Conservation (phyloP, 2,113 vertebrate genomes). For the Spermophilus dauricus region DNA sequence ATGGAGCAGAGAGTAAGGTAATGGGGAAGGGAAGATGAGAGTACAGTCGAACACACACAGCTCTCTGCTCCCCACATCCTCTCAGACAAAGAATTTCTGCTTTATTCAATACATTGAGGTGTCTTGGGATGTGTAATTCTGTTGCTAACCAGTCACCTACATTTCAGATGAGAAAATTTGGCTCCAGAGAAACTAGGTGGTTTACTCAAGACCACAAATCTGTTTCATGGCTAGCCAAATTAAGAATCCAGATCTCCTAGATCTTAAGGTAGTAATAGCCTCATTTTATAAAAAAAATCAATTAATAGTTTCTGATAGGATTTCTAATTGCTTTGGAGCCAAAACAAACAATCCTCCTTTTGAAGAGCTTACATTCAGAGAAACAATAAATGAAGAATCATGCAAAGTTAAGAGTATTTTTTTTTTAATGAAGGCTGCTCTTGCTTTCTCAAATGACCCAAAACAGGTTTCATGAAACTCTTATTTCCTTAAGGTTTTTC, state of each 20-base stretch:
- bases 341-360: background rate
- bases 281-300: background rate
- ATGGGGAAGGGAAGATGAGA: background rate
- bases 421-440: background rate
- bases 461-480: background rate
- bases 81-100: background rate
- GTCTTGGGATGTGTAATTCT: background rate
- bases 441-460: background rate
- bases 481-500: background rate
- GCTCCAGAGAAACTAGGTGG: background rate
- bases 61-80: background rate
- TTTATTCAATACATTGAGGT: background rate
- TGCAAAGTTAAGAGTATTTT: background rate
- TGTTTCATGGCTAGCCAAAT: background rate
- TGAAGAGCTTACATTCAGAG: background rate
- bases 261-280: background rate
- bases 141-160: conserved; percentile 25
- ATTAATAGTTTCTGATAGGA: background rate
- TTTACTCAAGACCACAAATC: background rate
- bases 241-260: background rate
- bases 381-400: background rate
- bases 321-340: background rate
- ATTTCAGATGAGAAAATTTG: conserved; percentile 70
- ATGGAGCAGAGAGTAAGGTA: too few species aligned
- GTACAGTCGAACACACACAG: background rate